phyloP scores from a whole-genome alignment of 2,797 vertebrate genomes.

The Rousettus madagascariensis region DNA sequence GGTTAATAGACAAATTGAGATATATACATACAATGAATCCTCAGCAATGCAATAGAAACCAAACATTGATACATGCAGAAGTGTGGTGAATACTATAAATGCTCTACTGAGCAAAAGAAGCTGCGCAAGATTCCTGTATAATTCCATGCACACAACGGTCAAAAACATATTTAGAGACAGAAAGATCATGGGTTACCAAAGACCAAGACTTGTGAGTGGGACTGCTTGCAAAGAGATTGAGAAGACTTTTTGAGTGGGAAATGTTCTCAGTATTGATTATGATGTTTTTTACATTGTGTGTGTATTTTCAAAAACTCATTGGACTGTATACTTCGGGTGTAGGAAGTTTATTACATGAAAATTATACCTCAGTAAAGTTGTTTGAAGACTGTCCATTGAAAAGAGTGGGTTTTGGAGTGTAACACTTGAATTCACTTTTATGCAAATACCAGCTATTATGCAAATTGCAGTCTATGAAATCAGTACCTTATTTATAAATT shows the following conservation, averaged over 20 bases:
- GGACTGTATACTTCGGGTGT: neutral
- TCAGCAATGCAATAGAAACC: neutral
- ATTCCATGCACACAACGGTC: neutral
- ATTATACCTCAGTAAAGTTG: neutral
- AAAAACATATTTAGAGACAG: neutral
- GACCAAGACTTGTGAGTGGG: neutral
- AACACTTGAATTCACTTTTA: neutral
- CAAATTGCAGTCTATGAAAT: neutral
- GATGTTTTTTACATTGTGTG: neutral
- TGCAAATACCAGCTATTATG: neutral
- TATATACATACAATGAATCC: too few species aligned
- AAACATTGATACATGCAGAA: neutral
- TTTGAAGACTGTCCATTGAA: neutral
- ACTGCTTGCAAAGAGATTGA: neutral
- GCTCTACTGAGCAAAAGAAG: neutral
- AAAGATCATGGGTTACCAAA: neutral
- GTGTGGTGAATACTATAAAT: neutral
- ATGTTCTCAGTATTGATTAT: neutral
- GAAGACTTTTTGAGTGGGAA: neutral
- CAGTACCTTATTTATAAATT: neutral
- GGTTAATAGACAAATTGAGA: neutral
- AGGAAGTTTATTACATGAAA: neutral
- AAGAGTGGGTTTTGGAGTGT: neutral
- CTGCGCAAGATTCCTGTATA: neutral
- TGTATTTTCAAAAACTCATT: neutral